phyloP scores from a whole-genome alignment of 1,140 invertebrate genomes.

The Sipha flava region DNA sequence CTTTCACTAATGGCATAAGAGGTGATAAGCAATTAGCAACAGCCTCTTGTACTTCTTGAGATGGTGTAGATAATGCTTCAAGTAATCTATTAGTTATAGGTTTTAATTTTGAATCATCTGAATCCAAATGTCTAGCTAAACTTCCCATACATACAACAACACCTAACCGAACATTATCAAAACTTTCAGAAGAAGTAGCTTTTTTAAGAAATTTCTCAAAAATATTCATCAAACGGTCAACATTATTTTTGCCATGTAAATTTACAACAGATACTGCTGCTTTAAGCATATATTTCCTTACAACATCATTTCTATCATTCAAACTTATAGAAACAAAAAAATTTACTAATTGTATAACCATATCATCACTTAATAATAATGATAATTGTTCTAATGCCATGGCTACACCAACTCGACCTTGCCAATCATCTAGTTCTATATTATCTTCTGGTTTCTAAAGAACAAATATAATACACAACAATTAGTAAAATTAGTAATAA shows the following conservation, averaged over 20 bases:
- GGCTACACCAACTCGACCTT: slow-evolving; percentile 76
- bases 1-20: slow-evolving; percentile 82
- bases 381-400: slow-evolving; percentile 68
- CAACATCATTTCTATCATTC: slow-evolving; percentile 71
- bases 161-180: slow-evolving; percentile 86
- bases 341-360: slow-evolving; percentile 61
- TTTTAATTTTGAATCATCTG: slow-evolving; percentile 75
- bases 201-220: slow-evolving; percentile 86
- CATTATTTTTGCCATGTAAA: slow-evolving; percentile 76
- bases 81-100: slow-evolving; percentile 88
- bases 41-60: slow-evolving; percentile 94
- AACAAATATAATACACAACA: background rate
- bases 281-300: slow-evolving; percentile 82
- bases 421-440: slow-evolving; percentile 73
- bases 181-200: slow-evolving; percentile 76
- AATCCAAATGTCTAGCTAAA: slow-evolving; percentile 87
- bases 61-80: slow-evolving; percentile 87
- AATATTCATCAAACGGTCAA: slow-evolving; percentile 69
- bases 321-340: slow-evolving; percentile 83
- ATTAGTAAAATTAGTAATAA: no score
- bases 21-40: slow-evolving; percentile 93
- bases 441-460: slow-evolving; percentile 12
- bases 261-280: slow-evolving; percentile 87
- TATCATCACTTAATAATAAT: slow-evolving; percentile 56
- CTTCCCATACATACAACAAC: slow-evolving; percentile 96